phyloP scores from a whole-genome alignment of 2,888 invertebrate genomes.

The Drosophila silvestris region DNA sequence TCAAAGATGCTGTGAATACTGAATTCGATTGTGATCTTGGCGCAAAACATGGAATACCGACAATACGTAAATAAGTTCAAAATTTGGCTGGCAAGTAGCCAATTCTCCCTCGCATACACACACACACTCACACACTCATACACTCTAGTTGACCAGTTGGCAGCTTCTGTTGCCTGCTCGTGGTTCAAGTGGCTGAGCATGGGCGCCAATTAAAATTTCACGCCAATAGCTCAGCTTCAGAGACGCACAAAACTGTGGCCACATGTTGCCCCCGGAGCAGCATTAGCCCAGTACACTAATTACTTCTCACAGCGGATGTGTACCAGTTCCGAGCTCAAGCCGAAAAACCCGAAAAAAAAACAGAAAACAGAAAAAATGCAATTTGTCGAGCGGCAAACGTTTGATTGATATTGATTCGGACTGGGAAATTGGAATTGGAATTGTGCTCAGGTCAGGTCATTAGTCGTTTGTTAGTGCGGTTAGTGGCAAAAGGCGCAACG shows the following conservation, averaged over 20 bases:
- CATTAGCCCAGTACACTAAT: conserved; percentile 70
- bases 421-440: conserved; percentile 13
- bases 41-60: background rate
- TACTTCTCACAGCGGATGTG: conserved; percentile 65
- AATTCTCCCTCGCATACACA: no score
- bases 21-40: background rate
- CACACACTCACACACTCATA: background rate
- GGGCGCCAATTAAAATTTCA: conserved; percentile 78
- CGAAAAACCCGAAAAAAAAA: background rate
- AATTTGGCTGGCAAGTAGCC: background rate
- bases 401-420: conserved; percentile 80
- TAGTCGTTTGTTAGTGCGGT: conserved; percentile 62
- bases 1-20: background rate
- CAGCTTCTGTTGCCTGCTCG: conserved; percentile 10
- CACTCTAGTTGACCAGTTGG: conserved; percentile 6
- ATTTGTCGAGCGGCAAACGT: conserved; percentile 79
- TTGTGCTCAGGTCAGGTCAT: conserved; percentile 66
- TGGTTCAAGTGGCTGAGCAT: conserved; percentile 32
- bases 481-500: conserved; percentile 70
- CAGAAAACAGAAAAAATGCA: conserved; percentile 49
- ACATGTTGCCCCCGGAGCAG: conserved; percentile 64
- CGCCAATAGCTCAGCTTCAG: conserved; percentile 71
- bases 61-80: background rate
- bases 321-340: conserved; percentile 18
- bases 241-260: conserved; percentile 45